phyloP scores from a whole-genome alignment of 2,113 vertebrate genomes.

The Eurypyga helias region DNA sequence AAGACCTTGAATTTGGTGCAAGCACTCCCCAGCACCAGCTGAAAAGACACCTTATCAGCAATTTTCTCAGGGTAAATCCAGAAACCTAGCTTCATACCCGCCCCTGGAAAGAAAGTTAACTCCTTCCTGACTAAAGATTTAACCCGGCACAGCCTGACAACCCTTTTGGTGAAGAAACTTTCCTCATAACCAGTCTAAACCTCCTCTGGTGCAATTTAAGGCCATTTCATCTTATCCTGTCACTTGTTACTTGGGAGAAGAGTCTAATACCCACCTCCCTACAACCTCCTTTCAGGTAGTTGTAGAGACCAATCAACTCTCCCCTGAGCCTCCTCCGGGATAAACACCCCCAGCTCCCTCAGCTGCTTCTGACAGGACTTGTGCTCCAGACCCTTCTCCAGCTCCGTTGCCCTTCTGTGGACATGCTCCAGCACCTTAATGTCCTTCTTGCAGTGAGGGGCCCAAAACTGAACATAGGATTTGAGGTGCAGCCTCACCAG shows the following conservation, averaged over 20 bases:
- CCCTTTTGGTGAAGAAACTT: neutral
- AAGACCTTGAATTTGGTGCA: no score
- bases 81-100: no score
- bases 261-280: fast-evolving
- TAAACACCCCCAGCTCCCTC: neutral
- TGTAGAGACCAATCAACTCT: neutral
- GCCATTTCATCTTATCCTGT: neutral
- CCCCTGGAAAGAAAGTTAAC: no score
- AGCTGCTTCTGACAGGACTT: fast-evolving
- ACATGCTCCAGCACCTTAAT: neutral
- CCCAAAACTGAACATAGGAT: neutral
- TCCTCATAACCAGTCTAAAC: neutral
- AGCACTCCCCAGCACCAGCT: no score
- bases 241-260: neutral
- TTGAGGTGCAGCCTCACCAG: fast-evolving
- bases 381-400: neutral
- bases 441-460: neutral
- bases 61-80: no score
- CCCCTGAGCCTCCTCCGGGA: neutral
- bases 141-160: neutral
- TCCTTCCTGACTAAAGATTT: no score
- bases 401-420: neutral
- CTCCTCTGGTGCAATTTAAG: neutral
- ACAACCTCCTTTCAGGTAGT: neutral
- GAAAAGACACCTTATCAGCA: no score